Conservation (phyloP, 1,140 invertebrate species). For the Zaprionus kolodkinae region DNA sequence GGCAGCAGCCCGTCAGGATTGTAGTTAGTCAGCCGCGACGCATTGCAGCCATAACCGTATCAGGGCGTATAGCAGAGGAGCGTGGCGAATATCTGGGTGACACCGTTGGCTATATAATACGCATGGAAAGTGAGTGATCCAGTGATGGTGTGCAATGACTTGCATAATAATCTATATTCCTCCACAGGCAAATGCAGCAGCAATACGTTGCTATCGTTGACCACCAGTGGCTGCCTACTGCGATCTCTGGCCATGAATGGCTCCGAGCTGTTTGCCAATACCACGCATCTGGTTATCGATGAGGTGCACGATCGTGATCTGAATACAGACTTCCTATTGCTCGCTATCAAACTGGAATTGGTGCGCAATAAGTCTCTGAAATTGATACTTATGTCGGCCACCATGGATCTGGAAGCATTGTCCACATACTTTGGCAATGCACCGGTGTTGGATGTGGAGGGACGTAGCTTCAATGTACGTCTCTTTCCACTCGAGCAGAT, state of each 20-base stretch:
- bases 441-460: constrained; percentile 92
- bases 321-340: constrained; percentile 96
- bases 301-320: constrained; percentile 98
- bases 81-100: constrained; percentile 93
- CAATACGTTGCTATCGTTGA: constrained; percentile 63
- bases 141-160: too few relatives aligned
- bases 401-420: constrained; percentile 92
- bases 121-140: constrained; percentile 87
- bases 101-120: constrained; percentile 97
- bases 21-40: constrained; percentile 97
- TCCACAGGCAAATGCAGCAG: constrained; percentile 58
- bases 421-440: constrained; percentile 91
- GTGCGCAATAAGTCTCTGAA: constrained; percentile 89
- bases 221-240: constrained; percentile 78
- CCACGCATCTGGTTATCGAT: constrained; percentile 96
- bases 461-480: constrained; percentile 91
- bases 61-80: constrained; percentile 92
- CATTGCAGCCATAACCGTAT: constrained; percentile 94
- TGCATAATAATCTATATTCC: too few relatives aligned
- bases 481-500: constrained; percentile 94
- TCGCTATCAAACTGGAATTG: constrained; percentile 92
- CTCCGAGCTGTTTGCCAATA: constrained; percentile 79
- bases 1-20: constrained; percentile 91
- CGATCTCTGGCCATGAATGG: constrained; percentile 79
- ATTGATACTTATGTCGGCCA: constrained; percentile 97